These are phyloP conservation scores for Casuarius casuarius DNA, from an alignment of 2,113 vertebrate genomes.

Conservation along the genomic window DNA sequence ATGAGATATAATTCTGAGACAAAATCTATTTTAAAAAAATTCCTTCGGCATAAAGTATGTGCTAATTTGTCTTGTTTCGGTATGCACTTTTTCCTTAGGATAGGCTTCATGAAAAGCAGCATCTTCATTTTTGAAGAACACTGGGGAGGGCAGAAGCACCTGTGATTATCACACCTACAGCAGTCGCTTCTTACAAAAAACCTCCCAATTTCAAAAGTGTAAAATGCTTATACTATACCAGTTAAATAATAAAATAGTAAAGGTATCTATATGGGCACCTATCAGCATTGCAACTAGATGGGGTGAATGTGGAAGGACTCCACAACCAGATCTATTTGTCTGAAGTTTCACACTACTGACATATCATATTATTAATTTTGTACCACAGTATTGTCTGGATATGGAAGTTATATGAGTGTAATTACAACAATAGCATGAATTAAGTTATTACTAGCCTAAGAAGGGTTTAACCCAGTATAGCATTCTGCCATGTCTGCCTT, in stretches of 20 bases:
- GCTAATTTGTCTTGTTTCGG: background rate
- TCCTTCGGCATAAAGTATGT: background rate
- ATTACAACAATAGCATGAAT: background rate
- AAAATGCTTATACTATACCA: background rate
- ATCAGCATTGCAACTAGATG: background rate
- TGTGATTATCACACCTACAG: background rate
- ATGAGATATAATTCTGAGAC: background rate
- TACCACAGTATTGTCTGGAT: background rate
- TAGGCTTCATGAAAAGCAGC: slow-evolving; percentile 21
- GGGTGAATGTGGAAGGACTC: background rate
- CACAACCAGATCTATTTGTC: background rate
- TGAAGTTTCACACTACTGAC: background rate
- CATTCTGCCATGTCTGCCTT: background rate
- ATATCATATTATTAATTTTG: background rate
- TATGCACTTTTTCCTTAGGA: slow-evolving; percentile 40
- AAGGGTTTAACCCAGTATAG: background rate
- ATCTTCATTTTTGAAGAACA: background rate
- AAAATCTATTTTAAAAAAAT: background rate
- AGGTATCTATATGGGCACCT: background rate
- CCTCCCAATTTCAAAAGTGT: background rate
- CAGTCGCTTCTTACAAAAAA: background rate
- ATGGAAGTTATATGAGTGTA: background rate
- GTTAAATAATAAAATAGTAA: background rate
- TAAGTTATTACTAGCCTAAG: background rate
- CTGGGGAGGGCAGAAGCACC: slow-evolving; percentile 4